These are phyloP conservation scores for Pollenia angustigena DNA, from an alignment of 2,888 invertebrate species.

Conservation along the genomic window DNA sequence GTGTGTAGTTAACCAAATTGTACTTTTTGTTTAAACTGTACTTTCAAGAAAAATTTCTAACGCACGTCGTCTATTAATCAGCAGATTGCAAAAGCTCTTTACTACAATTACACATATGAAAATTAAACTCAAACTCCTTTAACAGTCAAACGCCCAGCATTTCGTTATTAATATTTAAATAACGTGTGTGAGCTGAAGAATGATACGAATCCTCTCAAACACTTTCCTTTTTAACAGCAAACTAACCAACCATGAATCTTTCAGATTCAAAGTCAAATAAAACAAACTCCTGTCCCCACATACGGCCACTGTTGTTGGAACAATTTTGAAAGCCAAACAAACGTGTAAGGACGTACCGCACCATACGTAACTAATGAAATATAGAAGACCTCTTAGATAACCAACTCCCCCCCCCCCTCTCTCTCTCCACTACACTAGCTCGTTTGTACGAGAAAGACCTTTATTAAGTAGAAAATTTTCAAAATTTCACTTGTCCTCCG, in stretches of 20 bases:
- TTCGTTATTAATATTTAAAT: constrained; percentile 71
- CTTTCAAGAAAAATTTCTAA: constrained; percentile 22
- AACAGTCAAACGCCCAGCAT: constrained; percentile 26
- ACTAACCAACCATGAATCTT: constrained; percentile 70
- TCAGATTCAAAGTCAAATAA: constrained; percentile 55
- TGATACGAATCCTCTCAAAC: constrained; percentile 2
- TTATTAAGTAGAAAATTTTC: constrained; percentile 49
- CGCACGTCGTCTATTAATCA: constrained; percentile 65
- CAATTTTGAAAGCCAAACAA: background rate
- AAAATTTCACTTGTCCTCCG: constrained; percentile 63
- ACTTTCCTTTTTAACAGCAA: constrained; percentile 50
- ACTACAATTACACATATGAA: constrained; percentile 67
- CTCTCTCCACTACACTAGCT: background rate
- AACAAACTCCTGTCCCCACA: constrained; percentile 29
- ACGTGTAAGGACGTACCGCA: constrained; percentile 17
- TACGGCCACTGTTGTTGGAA: too few relatives aligned
- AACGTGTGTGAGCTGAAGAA: constrained; percentile 10
- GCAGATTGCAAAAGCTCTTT: constrained; percentile 48
- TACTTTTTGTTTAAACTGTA: constrained; percentile 56
- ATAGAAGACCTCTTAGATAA: constrained; percentile 63
- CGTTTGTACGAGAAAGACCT: constrained; percentile 1
- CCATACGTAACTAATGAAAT: constrained; percentile 46
- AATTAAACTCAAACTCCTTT: constrained; percentile 39
- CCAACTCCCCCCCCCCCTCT: constrained; percentile 6
- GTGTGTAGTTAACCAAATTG: background rate